Evolutionary conservation across 2,113 vertebrate genomes (phyloP), one percentile per base, ranked within the genome.

Genomic region (Fregata magnificens): DNA sequence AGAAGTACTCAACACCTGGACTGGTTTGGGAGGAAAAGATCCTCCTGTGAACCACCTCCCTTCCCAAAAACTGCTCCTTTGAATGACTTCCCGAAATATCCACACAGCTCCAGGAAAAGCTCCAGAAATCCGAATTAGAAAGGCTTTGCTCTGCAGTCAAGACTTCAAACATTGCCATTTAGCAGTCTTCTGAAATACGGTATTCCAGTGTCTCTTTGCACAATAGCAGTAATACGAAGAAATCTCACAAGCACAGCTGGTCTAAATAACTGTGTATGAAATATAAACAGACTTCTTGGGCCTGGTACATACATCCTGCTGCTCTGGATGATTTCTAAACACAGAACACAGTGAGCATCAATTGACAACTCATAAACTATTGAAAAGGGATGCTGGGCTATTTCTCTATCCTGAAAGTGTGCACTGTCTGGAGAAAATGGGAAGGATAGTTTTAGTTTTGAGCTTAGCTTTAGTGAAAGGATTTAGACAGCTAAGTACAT

Each of bases 351-450:
- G 58, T 53, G 32, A 96, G 82, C 82, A 86, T 62, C 85, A 77
- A 59, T 82, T 86, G 95, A 66, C 92, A 90, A 70, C 90, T 86
- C 85, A 74, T 78, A 67, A 96, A 92, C 74, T 59, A 42, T 86
- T 92, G 87, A 73, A 67, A 81, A 86, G 55, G 36, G 85, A 78
- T 83, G 72, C 79, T 70, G 80, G 38, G 67, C 47, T 96, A 55
- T 86, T 96, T 92, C 71, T 88, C 50, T 49, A 50, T 34, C 74
- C 74, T 92, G 85, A 50, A 56, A 86, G 59, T 10, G 34, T 63
- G 53, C 40, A 18, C 36, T 73, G 42, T 70, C 71, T 63, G 67
- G 42, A 83, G 55, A 92, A 93, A 92, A 86, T 2, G 13, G 59
- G 50, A 90, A 83, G 26, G 50, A 62, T 32, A 55, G 50, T 45